Conservation (phyloP, 1,140 invertebrate species). For the Agrypnia vestita region DNA sequence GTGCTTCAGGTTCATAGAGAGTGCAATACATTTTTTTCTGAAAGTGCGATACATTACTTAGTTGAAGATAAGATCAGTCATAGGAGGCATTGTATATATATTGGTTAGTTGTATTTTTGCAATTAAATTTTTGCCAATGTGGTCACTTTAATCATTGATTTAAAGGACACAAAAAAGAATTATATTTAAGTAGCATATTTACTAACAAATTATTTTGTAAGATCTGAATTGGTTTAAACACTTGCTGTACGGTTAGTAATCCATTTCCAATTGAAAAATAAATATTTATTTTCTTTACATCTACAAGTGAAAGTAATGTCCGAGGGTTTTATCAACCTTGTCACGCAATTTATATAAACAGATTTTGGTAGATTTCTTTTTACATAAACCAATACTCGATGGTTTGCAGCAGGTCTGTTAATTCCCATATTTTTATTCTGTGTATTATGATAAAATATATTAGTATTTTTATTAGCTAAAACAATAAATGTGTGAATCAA, state of each 20-base stretch:
- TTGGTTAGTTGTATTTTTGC: conserved; percentile 46
- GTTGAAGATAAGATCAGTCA: conserved; percentile 30
- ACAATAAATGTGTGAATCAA: conserved; percentile 60
- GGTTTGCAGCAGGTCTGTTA: conserved; percentile 58
- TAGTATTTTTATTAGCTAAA: conserved; percentile 60
- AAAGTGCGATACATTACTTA: conserved; percentile 54
- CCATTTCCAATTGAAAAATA: conserved; percentile 10
- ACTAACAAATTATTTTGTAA: conserved; percentile 41
- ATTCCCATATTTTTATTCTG: conserved; percentile 57
- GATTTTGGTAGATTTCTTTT: conserved; percentile 29
- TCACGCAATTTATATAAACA: neutral
- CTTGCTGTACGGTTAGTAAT: conserved; percentile 18
- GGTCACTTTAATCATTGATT: conserved; percentile 18
- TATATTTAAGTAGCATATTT: conserved; percentile 31
- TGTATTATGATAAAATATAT: conserved; percentile 55
- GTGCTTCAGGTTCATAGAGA: conserved; percentile 39
- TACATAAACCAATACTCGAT: conserved; percentile 46
- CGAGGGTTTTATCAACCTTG: neutral
- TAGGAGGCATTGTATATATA: conserved; percentile 51
- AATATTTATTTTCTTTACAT: conserved; percentile 3
- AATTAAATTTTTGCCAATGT: conserved; percentile 36
- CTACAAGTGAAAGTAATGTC: neutral
- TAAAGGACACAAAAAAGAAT: neutral
- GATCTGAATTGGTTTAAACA: conserved; percentile 22
- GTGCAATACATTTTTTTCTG: conserved; percentile 57